Evolutionary conservation across 2,113 vertebrate species (phyloP).

Genomic region (Saguinus imperator): DNA sequence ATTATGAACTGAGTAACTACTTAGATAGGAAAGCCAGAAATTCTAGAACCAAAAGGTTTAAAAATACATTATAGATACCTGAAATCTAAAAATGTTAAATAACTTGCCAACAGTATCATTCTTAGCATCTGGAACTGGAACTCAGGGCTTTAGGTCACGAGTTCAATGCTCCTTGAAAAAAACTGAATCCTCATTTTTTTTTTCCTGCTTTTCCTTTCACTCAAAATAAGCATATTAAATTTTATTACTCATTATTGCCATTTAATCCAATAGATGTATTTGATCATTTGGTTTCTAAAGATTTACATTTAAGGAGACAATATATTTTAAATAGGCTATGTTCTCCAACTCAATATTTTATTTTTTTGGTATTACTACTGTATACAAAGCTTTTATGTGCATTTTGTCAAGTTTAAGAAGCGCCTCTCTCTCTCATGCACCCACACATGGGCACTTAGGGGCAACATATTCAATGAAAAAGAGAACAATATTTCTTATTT

Average conservation of each 20-base stretch:
- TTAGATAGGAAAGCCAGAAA: background rate
- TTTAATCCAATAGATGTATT: conserved; percentile 30
- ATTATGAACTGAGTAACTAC: background rate
- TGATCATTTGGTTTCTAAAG: conserved; percentile 28
- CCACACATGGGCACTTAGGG: background rate
- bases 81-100: background rate
- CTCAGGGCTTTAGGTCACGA: background rate
- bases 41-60: background rate
- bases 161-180: background rate
- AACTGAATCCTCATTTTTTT: background rate
- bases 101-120: background rate
- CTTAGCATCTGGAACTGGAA: conserved; percentile 2
- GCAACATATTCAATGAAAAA: background rate
- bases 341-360: background rate
- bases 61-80: background rate
- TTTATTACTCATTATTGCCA: background rate
- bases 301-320: background rate
- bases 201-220: background rate
- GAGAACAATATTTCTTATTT: background rate
- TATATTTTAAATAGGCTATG: background rate
- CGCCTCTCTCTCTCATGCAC: background rate
- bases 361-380: background rate
- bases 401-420: conserved; percentile 5
- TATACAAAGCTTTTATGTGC: background rate
- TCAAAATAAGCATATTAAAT: background rate